These are phyloP conservation scores for Digitonthophagus gazella DNA, from an alignment of 2,888 invertebrate genomes.

Conservation along the genomic window DNA sequence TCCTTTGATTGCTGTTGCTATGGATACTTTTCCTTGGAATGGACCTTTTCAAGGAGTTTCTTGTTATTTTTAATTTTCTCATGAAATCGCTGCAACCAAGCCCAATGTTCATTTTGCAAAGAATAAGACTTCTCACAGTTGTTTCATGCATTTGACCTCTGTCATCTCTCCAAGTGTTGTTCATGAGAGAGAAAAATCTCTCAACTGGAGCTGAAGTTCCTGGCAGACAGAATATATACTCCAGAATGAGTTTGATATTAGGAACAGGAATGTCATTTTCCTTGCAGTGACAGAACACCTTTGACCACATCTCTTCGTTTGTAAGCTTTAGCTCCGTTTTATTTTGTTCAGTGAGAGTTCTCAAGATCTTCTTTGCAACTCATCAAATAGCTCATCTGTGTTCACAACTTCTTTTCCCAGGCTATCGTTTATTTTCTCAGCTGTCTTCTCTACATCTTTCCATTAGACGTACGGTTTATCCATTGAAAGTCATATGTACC, in stretches of 20 bases:
- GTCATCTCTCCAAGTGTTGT: constrained; percentile 13
- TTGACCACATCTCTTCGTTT: constrained; percentile 3
- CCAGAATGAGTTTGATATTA: too few species aligned
- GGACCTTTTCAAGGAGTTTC: not conserved
- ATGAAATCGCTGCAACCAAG: constrained; percentile 1
- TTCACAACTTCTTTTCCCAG: not conserved
- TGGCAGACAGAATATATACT: too few species aligned
- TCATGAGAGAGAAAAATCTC: too few species aligned
- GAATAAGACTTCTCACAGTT: constrained; percentile 14
- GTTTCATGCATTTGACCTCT: constrained; percentile 13
- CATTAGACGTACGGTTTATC: constrained; percentile 1
- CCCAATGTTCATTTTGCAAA: constrained; percentile 8
- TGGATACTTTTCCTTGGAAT: not conserved
- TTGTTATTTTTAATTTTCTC: not conserved
- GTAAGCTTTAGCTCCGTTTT: too few species aligned
- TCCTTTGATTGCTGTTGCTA: constrained; percentile 5
- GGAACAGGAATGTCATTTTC: not conserved
- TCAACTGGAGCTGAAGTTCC: too few species aligned
- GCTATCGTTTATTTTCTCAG: not conserved
- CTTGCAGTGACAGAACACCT: constrained; percentile 5
- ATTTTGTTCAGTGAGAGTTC: too few species aligned
- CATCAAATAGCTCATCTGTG: constrained; percentile 6
- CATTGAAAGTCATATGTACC: not conserved
- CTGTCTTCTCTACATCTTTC: constrained; percentile 4
- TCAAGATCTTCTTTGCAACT: constrained; percentile 8